Base-by-base conservation (phyloP, 1,140 invertebrate genomes). In the Hyphantria cunea region DNA sequence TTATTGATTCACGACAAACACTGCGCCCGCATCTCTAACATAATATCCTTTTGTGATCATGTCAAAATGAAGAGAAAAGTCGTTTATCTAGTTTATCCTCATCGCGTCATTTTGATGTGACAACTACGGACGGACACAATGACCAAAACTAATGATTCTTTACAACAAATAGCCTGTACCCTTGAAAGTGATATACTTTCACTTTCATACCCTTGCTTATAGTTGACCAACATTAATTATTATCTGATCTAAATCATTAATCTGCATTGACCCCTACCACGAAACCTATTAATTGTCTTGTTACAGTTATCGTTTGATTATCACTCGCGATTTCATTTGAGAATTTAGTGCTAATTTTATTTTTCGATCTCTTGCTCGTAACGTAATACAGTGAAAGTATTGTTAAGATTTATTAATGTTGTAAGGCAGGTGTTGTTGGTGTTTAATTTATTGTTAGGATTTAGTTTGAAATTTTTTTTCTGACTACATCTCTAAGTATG, bases 211-310 rank as follows among this genome's bases (percentile, higher is more conserved):
- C 49, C 44, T 81, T 79, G 76, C 0, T 39, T 10, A 39, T 7
- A 39, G 8, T 39, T 39, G 58, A 25, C 71, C 73, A 84, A 84
- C 76, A 66, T 50, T 74, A 76, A 83, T 81, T 80, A 83, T 81
- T 80, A 66, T 66, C 80, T 82, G 73, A 82, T 84, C 78, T 80
- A 47, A 76, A 80, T 82, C 74, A 76, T 76, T 78, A 65, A 84
- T 84, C 78, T 84, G 68, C 72, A 82, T 77, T 31, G 64, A 64
- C 69, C 67, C 55, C 63, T 74, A 78, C 78, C 62, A 79, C 12
- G 51, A 41, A 34, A 62, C 66, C 32, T 34, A 47, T n/a, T 33
- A 17, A 25, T 2, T 51, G 11, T 12, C 45, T 25, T 47, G 14
- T 34, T 39, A 51, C 10, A 31, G 14, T 51, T 51, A 44, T 44